Evolutionary conservation across 1,140 invertebrate genomes (phyloP).

Genomic region (Cotesia glomerata): DNA sequence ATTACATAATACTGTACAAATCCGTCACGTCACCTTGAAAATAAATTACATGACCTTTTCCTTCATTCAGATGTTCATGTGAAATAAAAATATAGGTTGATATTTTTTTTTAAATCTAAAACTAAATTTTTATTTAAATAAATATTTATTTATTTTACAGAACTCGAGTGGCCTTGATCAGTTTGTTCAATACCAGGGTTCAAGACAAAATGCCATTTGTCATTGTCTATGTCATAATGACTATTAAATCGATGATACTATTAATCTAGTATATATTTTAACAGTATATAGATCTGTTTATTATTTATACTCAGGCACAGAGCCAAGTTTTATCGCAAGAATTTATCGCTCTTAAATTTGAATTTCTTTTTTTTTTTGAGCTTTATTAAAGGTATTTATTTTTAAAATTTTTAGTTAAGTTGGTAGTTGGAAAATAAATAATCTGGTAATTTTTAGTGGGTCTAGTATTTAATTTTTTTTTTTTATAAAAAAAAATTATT

Average conservation of each 20-base stretch:
- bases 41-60: background rate
- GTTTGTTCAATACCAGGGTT: background rate
- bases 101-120: background rate
- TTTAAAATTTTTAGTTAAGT: no score
- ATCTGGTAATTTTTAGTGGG: no score
- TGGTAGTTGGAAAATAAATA: no score
- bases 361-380: no score
- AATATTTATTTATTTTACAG: no score
- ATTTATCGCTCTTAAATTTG: no score
- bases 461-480: no score
- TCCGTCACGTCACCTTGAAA: constrained; percentile 10
- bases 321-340: constrained; percentile 39
- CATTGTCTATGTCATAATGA: background rate
- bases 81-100: background rate
- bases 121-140: no score
- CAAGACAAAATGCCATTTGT: background rate
- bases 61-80: background rate
- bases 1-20: background rate
- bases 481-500: no score
- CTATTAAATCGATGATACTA: background rate
- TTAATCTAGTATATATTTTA: background rate
- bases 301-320: constrained; percentile 43
- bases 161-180: background rate
- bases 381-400: no score
- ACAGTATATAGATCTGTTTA: constrained; percentile 26